Base-by-base conservation (phyloP, 1,140 invertebrate species). In the Sitobion miscanthi region DNA sequence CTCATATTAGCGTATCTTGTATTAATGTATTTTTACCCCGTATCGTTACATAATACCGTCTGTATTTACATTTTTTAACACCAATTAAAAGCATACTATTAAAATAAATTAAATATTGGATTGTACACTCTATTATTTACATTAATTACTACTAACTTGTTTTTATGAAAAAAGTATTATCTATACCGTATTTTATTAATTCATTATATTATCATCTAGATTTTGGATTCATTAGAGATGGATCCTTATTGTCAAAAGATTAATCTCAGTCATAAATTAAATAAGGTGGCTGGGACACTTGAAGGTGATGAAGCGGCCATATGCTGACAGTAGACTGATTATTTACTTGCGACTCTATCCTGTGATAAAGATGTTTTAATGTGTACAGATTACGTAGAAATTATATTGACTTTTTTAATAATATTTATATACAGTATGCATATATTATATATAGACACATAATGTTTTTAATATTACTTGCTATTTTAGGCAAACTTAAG, bases 251-350 rank as follows among this genome's bases (percentile, higher is more conserved):
- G 97, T 95, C 97, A 97, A 95, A 98, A 98, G 95, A 97, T 98
- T 96, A 97, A 98, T 95, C 96, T 99, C 95, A 97, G 97, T 94
- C 97, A 98, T 95, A 98, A 98, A 95, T 96, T 99, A 95, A 98
- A 98, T 95, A 98, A 97, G 95, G 98, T 98, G 94, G 97, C 97
- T 90, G 98, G 97, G 95, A 98, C 97, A 94, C 96, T 98, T 94
- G 98, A 98, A 95, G 98, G 98, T 93, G 97, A 98, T 95, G 95
- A 96, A 94, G 96, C 95, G 35, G 96, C 96, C 90, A 95, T 95
- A 93, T 96, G 96, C 96, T 96, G 95, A 96, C 96, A 90, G 77
- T 86, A 85, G 91, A 93, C 91, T 93, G 91, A 93, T 86, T 77
- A 52, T 92, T 54, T 91, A 92, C 57, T 91, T 85, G 49, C 38